Base-by-base conservation (phyloP, 2,797 vertebrate species). In the Odontamblyopus rebecca region DNA sequence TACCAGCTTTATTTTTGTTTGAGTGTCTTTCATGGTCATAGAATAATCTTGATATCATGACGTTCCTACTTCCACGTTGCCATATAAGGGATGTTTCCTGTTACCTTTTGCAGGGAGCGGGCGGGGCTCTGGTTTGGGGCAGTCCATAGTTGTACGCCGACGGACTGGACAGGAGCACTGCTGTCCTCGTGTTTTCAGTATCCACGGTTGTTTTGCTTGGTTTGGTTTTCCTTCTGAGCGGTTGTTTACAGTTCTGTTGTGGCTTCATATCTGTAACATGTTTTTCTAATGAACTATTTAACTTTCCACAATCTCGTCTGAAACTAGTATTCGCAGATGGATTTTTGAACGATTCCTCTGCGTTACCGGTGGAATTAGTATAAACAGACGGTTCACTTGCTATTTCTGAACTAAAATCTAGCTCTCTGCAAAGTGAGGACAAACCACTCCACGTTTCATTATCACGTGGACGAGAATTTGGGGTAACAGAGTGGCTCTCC, bases 101-200 rank as follows among this genome's bases (percentile, higher is more conserved):
- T 86, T 61, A 92, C 90, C 65, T 91, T 77, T 75, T 89, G 61
- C 73, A 71, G 60, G 74, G 48, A 71, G 62, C 15, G 86, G 92
- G 86, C 90, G 92, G 91, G 74, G 51, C 90, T 76, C 90, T 94
- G 13, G 44, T 13, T 86, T 90, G 91, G 72, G 96, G 96, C 19
- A 96, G 89, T 84, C 96, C 95, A 0, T 98, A 96, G 89, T 96
- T 96, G 89, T 96, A 96, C 12, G 94, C 93, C 19, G 91, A 85
- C 85, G 90, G 71, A 85, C 89, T 90, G 70, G 93, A 87, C 89
- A 89, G 93, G 82, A 94, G 94, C 78, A 95, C 72, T 35, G 90
- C 56, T 44, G 89, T 93, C 83, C 72, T 64, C 68, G 91, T 57
- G 38, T 68, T 57, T 12, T 78, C 56, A 76, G 80, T 82, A 19